Conservation (phyloP, 2,113 vertebrate species). For the Pelecanoides urinatrix region DNA sequence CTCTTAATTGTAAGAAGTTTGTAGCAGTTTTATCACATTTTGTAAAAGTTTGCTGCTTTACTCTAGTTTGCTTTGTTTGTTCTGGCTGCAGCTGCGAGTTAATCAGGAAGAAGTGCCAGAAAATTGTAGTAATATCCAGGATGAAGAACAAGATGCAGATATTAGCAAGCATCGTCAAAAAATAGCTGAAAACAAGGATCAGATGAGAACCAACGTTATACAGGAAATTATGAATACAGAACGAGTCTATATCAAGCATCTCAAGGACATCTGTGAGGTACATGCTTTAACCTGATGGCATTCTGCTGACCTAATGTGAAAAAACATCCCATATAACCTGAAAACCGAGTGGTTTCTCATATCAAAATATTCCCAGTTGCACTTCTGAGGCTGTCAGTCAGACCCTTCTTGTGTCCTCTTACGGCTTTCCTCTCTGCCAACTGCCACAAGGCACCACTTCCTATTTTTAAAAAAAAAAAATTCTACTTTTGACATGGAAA, state of each 20-base stretch:
- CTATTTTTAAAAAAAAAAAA: neutral
- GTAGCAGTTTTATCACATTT: neutral
- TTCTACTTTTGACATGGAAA: neutral
- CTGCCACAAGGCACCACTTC: neutral
- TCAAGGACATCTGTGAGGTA: constrained; percentile 97
- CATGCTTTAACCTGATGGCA: neutral
- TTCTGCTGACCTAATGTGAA: neutral
- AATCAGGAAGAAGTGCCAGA: constrained; percentile 90
- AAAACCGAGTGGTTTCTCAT: neutral
- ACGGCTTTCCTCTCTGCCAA: neutral
- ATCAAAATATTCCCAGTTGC: neutral
- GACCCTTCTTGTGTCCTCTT: neutral
- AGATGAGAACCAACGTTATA: constrained; percentile 98
- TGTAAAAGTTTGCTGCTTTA: neutral
- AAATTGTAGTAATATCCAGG: constrained; percentile 71
- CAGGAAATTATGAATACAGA: constrained; percentile 98
- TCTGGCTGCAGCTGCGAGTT: constrained; percentile 85
- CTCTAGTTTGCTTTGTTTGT: neutral
- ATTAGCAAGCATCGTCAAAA: constrained; percentile 74
- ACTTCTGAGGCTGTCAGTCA: neutral
- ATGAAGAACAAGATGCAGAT: constrained; percentile 74
- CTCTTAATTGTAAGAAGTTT: neutral
- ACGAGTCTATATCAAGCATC: constrained; percentile 95
- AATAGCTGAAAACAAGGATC: constrained; percentile 85
- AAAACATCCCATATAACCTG: neutral